Evolutionary conservation across 2,888 invertebrate species (phyloP), one percentile per base, ranked within the genome.

Genomic region (Cantharis rufa): DNA sequence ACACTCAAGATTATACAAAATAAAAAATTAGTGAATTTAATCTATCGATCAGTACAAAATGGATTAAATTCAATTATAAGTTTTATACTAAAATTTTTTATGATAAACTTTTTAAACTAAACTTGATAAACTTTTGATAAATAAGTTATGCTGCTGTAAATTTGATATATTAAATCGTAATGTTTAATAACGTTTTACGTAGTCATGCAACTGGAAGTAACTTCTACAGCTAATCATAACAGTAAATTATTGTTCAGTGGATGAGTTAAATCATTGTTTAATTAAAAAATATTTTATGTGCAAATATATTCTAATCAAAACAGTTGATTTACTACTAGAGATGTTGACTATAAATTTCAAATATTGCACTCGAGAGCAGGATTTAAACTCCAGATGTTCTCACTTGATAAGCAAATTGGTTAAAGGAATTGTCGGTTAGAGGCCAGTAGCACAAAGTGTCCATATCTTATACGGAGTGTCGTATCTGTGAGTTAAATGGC

Each of bases 401-500:
- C 70, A 70, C 68, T 75, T 74, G 81, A 82, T 83, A 83, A 81
- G 77, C 80, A 76, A 79, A 72, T 61, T 32, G 70, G 75, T 73
- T 73, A 73, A 27, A 68, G 72, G 48, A 48, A 76, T 82, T 82
- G 81, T 81, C 82, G 82, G 79, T 78, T 79, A 77, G 81, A 80
- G 78, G 75, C 75, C 78, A 79, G 80, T 76, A 80, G 79, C 78
- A 79, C 71, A 76, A 77, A 74, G 78, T 79, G 70, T 64, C 78
- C 77, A 79, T 81, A 82, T 82, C 81, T 82, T 78, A 79, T 79
- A 73, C 70, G 66, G 76, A 68, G 80, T 70, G 78, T 78, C 77
- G 70, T 78, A 80, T 81, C 80, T 80, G 80, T 78, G 70, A 81
- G 81, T 82, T 79, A 81, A 82, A 82, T 82, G 81, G 76, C 78